Conservation (phyloP, 2,113 vertebrate species). For the Stictonetta naevosa region DNA sequence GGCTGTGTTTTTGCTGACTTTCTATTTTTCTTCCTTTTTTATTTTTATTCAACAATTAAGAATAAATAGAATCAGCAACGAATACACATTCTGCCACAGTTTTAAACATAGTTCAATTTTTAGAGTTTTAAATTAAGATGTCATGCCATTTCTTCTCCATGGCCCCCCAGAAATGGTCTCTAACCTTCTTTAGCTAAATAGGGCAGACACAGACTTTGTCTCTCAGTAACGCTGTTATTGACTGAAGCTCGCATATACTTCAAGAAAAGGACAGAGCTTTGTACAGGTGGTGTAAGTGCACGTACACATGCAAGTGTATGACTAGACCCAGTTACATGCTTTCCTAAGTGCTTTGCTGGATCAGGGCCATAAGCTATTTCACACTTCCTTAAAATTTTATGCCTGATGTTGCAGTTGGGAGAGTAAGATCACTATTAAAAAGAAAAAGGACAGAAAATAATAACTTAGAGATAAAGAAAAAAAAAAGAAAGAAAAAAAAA, state of each 20-base stretch:
- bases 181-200: neutral
- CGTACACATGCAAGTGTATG: neutral
- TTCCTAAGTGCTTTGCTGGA: neutral
- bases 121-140: neutral
- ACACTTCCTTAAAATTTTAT: neutral
- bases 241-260: neutral
- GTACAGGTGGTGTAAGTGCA: neutral
- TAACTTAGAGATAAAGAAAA: neutral
- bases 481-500: neutral
- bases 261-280: neutral
- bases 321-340: neutral
- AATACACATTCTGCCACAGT: neutral
- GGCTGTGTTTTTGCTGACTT: neutral
- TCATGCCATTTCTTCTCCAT: neutral
- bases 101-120: neutral
- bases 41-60: neutral
- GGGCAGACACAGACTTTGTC: neutral
- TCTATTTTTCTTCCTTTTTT: neutral
- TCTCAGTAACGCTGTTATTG: neutral
- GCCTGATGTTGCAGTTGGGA: neutral
- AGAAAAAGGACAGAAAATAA: neutral
- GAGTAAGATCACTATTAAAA: neutral
- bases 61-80: neutral
- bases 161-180: neutral
- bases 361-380: neutral